Conservation (phyloP, 1,140 invertebrate genomes). For the Procambarus virginalis region DNA sequence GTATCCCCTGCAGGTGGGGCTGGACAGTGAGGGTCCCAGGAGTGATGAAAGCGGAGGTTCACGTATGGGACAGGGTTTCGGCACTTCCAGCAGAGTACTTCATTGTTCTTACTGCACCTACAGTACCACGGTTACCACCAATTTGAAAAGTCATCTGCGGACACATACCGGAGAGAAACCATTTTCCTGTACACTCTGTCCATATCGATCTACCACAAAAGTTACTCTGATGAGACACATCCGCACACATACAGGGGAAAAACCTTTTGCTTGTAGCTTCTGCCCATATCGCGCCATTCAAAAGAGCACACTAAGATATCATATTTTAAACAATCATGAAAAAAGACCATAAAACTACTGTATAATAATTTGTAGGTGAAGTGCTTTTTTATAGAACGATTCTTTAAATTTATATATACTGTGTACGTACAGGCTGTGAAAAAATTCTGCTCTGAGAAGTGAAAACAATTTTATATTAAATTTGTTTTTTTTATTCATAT, state of each 20-base stretch:
- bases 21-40: not conserved
- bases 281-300: conserved; percentile 9
- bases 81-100: not conserved
- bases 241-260: conserved; percentile 20
- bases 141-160: conserved; percentile 18
- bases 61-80: not conserved
- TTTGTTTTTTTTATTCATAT: too few relatives aligned
- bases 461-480: too few relatives aligned
- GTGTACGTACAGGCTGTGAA: too few relatives aligned
- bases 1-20: conserved; percentile 31
- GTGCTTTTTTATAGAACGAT: too few relatives aligned
- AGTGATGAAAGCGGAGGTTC: not conserved
- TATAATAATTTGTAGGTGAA: too few relatives aligned
- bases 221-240: conserved; percentile 22
- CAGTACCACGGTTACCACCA: not conserved
- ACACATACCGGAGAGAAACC: conserved; percentile 37
- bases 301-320: not conserved
- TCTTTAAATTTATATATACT: too few relatives aligned
- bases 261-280: conserved; percentile 19
- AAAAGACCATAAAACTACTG: not conserved
- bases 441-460: too few relatives aligned
- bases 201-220: conserved; percentile 22
- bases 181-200: conserved; percentile 17
- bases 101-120: conserved; percentile 17
- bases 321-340: conserved; percentile 7